Evolutionary conservation across 2,113 vertebrate species (phyloP).

Genomic region (Rhegmatorhina hoffmannsi): DNA sequence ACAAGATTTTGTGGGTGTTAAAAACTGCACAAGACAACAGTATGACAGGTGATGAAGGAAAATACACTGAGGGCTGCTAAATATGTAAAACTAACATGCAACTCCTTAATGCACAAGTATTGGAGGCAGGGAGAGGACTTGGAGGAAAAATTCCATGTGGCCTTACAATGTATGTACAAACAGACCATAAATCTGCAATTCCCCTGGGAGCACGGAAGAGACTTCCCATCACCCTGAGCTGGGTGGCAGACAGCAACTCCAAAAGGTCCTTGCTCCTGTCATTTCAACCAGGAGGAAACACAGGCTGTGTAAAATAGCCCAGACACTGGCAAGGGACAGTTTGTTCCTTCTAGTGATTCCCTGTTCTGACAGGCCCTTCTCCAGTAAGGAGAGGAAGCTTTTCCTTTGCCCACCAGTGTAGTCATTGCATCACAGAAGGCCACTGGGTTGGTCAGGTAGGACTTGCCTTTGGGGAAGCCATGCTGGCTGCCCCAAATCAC

Average conservation of each 20-base stretch:
- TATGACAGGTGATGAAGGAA: neutral
- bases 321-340: neutral
- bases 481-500: neutral
- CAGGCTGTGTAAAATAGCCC: neutral
- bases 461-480: neutral
- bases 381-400: neutral
- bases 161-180: neutral
- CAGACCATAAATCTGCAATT: neutral
- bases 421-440: neutral
- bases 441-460: neutral
- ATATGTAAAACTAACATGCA: neutral
- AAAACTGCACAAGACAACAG: neutral
- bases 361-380: neutral
- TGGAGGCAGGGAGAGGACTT: neutral
- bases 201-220: neutral
- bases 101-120: neutral
- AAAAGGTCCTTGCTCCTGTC: neutral
- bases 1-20: neutral
- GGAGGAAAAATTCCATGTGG: neutral
- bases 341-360: neutral
- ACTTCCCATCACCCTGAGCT: neutral
- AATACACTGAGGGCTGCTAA: neutral
- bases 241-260: neutral
- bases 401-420: neutral
- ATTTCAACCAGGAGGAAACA: neutral